Evolutionary conservation across 2,113 vertebrate genomes (phyloP).

Genomic region (Nannospalax galili): DNA sequence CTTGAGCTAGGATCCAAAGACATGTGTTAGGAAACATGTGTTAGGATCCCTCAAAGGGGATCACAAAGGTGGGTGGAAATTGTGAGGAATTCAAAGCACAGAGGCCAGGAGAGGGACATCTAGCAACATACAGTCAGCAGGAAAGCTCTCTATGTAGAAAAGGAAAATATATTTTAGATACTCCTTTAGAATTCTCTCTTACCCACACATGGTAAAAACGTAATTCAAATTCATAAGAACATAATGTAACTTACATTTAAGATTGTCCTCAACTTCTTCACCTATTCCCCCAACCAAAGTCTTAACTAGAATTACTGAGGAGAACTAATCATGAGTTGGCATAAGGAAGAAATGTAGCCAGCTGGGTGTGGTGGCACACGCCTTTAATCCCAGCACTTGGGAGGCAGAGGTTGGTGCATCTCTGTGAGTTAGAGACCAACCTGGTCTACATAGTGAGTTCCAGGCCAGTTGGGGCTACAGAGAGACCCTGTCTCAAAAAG

Average conservation of each 20-base stretch:
- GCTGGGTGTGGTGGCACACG: too few relatives aligned
- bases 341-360: background rate
- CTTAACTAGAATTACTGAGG: background rate
- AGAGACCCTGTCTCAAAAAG: too few relatives aligned
- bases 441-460: too few relatives aligned
- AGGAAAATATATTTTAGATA: too few relatives aligned
- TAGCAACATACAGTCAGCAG: background rate
- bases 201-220: fast-evolving
- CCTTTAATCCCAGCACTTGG: too few relatives aligned
- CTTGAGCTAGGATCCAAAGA: background rate
- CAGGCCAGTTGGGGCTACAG: too few relatives aligned
- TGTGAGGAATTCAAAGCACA: too few relatives aligned
- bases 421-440: too few relatives aligned
- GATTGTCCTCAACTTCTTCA: background rate
- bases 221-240: background rate
- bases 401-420: too few relatives aligned
- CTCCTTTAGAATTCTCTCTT: background rate
- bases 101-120: background rate
- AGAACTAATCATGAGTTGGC: background rate
- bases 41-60: too few relatives aligned
- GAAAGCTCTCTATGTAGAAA: background rate
- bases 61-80: background rate
- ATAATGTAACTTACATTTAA: background rate
- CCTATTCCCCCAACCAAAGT: background rate
- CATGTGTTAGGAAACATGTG: background rate